Base-by-base conservation (phyloP, 2,113 vertebrate species). In the Chrysochloris asiatica region DNA sequence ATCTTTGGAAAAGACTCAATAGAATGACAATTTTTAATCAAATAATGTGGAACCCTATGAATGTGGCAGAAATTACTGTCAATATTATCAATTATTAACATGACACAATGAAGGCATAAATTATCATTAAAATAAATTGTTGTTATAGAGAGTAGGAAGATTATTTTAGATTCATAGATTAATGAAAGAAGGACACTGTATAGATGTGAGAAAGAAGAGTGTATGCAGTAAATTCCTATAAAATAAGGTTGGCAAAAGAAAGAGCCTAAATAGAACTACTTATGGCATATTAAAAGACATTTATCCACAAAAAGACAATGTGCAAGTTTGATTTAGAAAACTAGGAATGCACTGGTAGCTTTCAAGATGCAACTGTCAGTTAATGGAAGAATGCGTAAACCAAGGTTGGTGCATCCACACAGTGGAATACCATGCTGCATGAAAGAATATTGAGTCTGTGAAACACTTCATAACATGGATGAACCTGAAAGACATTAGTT, bases 61-160 rank as follows among this genome's bases (percentile, higher is more conserved):
- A 41, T 67, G 3, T 30, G 33, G 4, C 4, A 76, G n/a, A 85
- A 92, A 94, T 67, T 48, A 78, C 61, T 45, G 24, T n/a, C 67
- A 56, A 52, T 8, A 91, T 33, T 30, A 87, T 59, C 26, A 22
- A 24, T 1, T 17, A 4, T 45, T 56, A 67, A 50, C 48, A 61
- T 28, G 28, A 61, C 28, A 8, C 10, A 21, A 30, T 28, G 10
- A 61, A 84, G 26, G 24, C 16, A 88, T 50, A 47, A 89, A 65
- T 63, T 75, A 16, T 83, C 8, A 81, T 71, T 71, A 47, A 92
- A 83, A 59, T 86, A 92, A 86, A 83, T 9, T 94, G 28, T 9
- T 94, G 28, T 47, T 52, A 83, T 5, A 82, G 24, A 3, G 13
- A 30, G 7, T 89, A 75, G 12, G 41, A 73, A 88, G 75, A 83